These are phyloP conservation scores for Drosophila aff. DNA, from an alignment of 1,140 invertebrate species.

Conservation along the genomic window DNA sequence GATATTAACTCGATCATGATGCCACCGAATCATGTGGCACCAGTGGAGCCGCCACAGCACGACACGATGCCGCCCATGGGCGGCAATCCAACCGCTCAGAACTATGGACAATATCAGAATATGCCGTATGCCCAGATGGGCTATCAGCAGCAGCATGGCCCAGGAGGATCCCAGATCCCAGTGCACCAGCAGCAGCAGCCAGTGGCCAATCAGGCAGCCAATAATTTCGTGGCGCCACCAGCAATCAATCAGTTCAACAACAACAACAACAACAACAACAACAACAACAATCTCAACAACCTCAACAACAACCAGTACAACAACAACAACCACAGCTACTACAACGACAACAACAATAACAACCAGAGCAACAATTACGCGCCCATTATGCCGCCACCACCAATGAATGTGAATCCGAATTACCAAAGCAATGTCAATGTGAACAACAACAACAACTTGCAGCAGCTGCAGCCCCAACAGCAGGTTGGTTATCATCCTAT, in stretches of 20 bases:
- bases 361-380: background rate
- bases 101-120: background rate
- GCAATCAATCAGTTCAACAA: background rate
- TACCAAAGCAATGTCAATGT: background rate
- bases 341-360: background rate
- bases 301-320: background rate
- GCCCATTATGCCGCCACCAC: background rate
- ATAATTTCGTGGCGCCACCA: background rate
- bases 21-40: background rate
- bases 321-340: background rate
- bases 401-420: background rate
- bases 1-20: background rate
- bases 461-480: background rate
- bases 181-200: background rate
- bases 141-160: background rate
- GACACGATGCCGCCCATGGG: background rate
- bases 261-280: background rate
- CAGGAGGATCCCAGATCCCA: background rate
- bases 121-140: background rate
- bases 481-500: constrained; percentile 7
- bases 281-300: background rate
- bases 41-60: background rate
- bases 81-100: background rate
- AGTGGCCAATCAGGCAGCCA: background rate
- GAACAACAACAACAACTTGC: background rate